A percentile compares a stretch with the other conserved stretches of the same genome.
Conservation (phyloP, 2,888 invertebrate species). For the Nasonovia ribisnigri region DNA sequence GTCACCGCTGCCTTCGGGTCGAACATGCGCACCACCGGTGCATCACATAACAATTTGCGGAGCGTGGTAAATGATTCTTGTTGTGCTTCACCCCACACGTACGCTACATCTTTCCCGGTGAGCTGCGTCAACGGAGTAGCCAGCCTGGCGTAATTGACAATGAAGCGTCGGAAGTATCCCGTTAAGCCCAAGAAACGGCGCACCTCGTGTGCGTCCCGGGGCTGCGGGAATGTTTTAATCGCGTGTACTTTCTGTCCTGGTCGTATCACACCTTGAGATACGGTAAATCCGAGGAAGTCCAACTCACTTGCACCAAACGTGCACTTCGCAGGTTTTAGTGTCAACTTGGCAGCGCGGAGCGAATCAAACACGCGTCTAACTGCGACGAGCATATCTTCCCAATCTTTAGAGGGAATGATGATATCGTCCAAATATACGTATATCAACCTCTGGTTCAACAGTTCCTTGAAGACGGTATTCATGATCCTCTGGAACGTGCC, state of each 20-base stretch:
- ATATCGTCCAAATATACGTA: background rate
- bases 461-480: too few species aligned
- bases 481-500: too few species aligned
- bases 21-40: too few species aligned
- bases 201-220: background rate
- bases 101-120: background rate
- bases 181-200: background rate
- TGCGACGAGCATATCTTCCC: background rate
- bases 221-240: background rate
- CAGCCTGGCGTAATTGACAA: background rate
- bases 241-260: background rate
- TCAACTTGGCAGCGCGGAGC: background rate
- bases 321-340: background rate
- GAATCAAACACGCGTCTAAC: background rate
- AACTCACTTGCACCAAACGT: background rate
- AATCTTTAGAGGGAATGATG: background rate
- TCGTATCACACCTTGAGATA: background rate
- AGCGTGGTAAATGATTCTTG: background rate
- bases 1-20: too few species aligned
- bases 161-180: background rate
- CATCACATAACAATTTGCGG: fast-evolving
- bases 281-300: background rate
- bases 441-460: too few species aligned
- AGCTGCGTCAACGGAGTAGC: background rate
- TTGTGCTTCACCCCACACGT: background rate